phyloP scores from a whole-genome alignment of 2,113 vertebrate genomes.

The Muscicapa adusta region DNA sequence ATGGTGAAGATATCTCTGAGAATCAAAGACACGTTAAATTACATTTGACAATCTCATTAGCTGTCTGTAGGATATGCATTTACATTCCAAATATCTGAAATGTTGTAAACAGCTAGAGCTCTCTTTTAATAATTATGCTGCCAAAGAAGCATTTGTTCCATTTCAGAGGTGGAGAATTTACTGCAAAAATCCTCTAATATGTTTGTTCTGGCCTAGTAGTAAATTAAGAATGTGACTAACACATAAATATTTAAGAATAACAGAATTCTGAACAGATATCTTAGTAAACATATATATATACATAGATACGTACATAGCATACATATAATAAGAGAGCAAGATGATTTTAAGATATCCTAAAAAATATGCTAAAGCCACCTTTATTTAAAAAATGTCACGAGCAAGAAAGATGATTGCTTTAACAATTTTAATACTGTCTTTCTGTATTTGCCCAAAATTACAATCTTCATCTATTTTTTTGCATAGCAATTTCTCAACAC shows the following conservation, averaged over 20 bases:
- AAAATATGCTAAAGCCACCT: not conserved
- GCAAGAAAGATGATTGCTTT: not conserved
- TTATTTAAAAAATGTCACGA: not conserved
- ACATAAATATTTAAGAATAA: not conserved
- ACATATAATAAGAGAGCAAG: not conserved
- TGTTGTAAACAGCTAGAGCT: not conserved
- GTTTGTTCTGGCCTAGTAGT: not conserved
- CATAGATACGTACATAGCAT: fast-evolving
- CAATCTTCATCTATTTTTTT: not conserved
- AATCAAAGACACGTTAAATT: slow-evolving; percentile 7
- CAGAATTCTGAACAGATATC: not conserved
- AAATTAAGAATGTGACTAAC: not conserved
- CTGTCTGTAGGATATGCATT: not conserved
- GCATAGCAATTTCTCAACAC: not conserved
- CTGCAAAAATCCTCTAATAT: not conserved
- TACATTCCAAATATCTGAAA: not conserved
- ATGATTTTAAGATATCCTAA: not conserved
- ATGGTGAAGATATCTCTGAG: not conserved
- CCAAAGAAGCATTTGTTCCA: not conserved
- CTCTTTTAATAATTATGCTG: not conserved
- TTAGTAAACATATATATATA: not conserved
- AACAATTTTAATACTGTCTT: not conserved
- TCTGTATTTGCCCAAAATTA: not conserved
- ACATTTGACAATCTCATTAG: slow-evolving; percentile 4
- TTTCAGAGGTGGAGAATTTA: not conserved